Base-by-base conservation (phyloP, 1,140 invertebrate genomes). In the Drosophila athabasca region DNA sequence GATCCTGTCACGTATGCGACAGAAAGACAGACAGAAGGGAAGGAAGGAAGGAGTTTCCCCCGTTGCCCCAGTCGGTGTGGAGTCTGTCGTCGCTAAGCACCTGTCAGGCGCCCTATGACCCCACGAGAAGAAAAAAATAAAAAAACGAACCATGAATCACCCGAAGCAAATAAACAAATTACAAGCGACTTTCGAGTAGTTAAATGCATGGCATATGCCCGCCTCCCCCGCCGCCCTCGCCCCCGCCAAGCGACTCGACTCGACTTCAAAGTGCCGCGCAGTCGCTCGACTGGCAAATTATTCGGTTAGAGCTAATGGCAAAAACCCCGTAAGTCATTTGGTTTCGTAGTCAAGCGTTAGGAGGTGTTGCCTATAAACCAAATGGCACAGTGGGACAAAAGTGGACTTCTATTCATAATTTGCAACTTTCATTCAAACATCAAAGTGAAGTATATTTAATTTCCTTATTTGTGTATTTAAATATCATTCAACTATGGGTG, bases 131-230 rank as follows among this genome's bases (percentile, higher is more conserved):
- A 26, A 26, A 26, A 26, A 39, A 11, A 39, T 2, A 9, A 3
- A 7, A 31, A 31, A 19, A 19, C 17, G 17, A 26, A 26, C 24
- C 24, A 39, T 13, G 35, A 39, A 58, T 70, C 52, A 58, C 67
- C 52, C 58, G 6, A 19, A 70, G 65, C 44, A 70, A 70, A 69
- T 70, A 70, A 70, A 70, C 67, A 70, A 70, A 70, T 70, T 70
- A 69, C 52, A 58, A 39, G 35, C 26, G 65, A 69, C 67, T 69
- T 13, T 39, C 11, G 35, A 39, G 11, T 68, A 55, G 49, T 67
- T 45, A 24, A 66, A 24, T 52, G 61, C 46, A 51, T 31, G 44
- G 54, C 17, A 11, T 31, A 45, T 44, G 54, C 22, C 24, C 26
- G n/a, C 17, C 13, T 0, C 17, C 13, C 0, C 17, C 17, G 17